Evolutionary conservation across 2,888 invertebrate species (phyloP).

Genomic region (Parnassius orleans): DNA sequence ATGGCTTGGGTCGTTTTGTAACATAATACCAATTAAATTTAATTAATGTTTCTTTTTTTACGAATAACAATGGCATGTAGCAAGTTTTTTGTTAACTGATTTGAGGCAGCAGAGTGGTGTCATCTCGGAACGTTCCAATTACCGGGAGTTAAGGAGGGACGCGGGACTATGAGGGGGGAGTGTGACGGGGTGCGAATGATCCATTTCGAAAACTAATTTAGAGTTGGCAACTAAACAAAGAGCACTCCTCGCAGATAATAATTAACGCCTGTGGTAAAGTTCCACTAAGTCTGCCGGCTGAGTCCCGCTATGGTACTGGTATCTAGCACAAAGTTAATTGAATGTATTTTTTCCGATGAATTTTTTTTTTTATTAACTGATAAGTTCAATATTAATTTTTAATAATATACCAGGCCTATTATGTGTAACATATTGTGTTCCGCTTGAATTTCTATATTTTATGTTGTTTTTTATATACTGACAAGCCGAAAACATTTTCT

Average conservation of each 20-base stretch:
- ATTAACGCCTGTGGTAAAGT: conserved; percentile 80
- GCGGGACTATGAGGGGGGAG: conserved; percentile 42
- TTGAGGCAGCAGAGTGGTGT: conserved; percentile 76
- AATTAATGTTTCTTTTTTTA: conserved; percentile 36
- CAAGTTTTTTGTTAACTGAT: conserved; percentile 78
- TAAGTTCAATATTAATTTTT: conserved; percentile 26
- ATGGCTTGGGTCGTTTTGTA: too few relatives aligned
- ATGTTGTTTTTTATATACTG: conserved; percentile 13
- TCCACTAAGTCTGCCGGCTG: conserved; percentile 75
- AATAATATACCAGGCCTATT: conserved; percentile 25
- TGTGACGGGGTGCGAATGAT: conserved; percentile 75
- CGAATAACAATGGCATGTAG: conserved; percentile 65
- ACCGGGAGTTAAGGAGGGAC: conserved; percentile 56
- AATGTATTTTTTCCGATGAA: conserved; percentile 48
- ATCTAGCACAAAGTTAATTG: conserved; percentile 55
- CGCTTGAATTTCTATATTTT: conserved; percentile 12
- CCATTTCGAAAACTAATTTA: conserved; percentile 82
- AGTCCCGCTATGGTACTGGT: conserved; percentile 65
- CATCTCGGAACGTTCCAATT: conserved; percentile 81
- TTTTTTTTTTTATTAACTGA: conserved; percentile 27
- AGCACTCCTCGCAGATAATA: conserved; percentile 80
- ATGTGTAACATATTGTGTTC: conserved; percentile 10
- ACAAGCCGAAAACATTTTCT: conserved; percentile 9
- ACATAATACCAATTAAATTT: too few relatives aligned
- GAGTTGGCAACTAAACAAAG: conserved; percentile 82